phyloP scores from a whole-genome alignment of 2,888 invertebrate genomes.

The Parnassius apollo region DNA sequence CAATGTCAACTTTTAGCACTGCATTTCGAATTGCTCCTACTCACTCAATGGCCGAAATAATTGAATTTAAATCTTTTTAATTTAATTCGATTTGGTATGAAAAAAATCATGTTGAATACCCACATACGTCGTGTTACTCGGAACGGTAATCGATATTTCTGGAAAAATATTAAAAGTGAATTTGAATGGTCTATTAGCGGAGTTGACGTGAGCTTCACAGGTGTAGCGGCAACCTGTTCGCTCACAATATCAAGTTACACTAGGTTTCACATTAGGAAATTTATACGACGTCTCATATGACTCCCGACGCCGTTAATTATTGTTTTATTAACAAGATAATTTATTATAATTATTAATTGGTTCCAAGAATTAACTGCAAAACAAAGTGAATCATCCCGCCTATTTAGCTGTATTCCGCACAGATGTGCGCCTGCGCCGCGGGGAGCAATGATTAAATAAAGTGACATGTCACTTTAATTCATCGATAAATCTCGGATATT shows the following conservation, averaged over 20 bases:
- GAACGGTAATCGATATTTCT: conserved; percentile 46
- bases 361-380: conserved; percentile 74
- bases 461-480: conserved; percentile 76
- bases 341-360: conserved; percentile 73
- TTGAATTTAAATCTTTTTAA: neutral
- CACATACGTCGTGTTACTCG: neutral
- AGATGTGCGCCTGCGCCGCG: conserved; percentile 59
- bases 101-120: neutral
- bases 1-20: conserved; percentile 28
- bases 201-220: conserved; percentile 64
- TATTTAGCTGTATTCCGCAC: conserved; percentile 51
- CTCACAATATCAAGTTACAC: conserved; percentile 68
- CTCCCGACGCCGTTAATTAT: conserved; percentile 75
- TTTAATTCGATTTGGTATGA: neutral
- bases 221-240: conserved; percentile 69
- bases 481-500: conserved; percentile 67
- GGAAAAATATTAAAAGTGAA: conserved; percentile 51
- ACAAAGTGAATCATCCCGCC: conserved; percentile 74
- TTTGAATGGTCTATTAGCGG: conserved; percentile 64
- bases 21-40: conserved; percentile 3
- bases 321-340: conserved; percentile 75
- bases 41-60: conserved; percentile 2
- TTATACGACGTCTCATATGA: conserved; percentile 76
- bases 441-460: conserved; percentile 71
- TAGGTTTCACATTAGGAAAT: conserved; percentile 80